Evolutionary conservation across 2,888 invertebrate species (phyloP), one percentile per base, ranked within the genome.

Genomic region (Crematogaster levior): DNA sequence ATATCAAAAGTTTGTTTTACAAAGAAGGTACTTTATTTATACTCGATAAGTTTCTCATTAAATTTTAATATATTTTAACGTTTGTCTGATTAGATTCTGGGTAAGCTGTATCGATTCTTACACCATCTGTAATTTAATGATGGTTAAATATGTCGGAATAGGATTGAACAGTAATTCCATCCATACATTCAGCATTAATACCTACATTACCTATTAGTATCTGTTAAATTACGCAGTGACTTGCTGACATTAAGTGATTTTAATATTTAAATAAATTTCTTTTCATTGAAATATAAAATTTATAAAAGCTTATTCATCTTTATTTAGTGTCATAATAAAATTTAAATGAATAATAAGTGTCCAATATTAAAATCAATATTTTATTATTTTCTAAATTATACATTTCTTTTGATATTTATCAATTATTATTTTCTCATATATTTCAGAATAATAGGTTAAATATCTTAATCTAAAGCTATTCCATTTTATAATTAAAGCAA

Each of bases 41-140:
- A n/a, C 9, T 30, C 10, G 15, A 51, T 66, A 75, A 66, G 24
- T 43, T 27, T 51, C 21, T 65, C 27, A 4, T 73, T 43, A 21
- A 73, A 73, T 30, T 60, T 27, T 27, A 6, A 58, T 1, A 4
- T 37, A 73, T 30, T 60, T 27, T 27, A 6, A 58, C 2, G 7
- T 37, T n/a, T n/a, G 24, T 34, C n/a, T 6, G 7, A 43, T 3
- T 24, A 5, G 3, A 68, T 12, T 3, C 9, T 21, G 18, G 15
- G 1, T 60, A 27, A 30, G 24, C 12, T 24, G 1, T 51, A 75
- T 75, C 15, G 68, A 68, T 75, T 51, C 34, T 66, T 40, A n/a
- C 15, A 74, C n/a, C 10, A 27, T 37, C 9, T 66, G 7, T 75
- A 24, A 51, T 37, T 75, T 75, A 65, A 51, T 37, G 5, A 5